Percentiles rank a stretch among this genome's conserved stretches.
phyloP scores from a whole-genome alignment of 2,797 vertebrate species.

The Chaenodraco wilsoni region DNA sequence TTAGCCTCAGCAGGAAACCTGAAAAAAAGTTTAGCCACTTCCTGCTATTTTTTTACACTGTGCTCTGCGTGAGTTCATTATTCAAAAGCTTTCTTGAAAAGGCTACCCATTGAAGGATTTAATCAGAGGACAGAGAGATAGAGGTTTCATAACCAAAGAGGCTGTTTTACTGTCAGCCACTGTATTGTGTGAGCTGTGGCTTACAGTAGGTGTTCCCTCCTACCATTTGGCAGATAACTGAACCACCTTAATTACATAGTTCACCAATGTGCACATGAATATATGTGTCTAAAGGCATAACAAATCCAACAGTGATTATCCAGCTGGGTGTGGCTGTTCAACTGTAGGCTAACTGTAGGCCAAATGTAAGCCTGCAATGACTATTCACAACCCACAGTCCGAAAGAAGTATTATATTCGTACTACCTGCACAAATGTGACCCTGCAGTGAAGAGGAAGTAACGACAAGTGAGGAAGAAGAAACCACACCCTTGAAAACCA shows the following conservation, averaged over 20 bases:
- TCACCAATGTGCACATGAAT: slow-evolving; percentile 34
- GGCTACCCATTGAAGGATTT: slow-evolving; percentile 22
- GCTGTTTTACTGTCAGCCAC: slow-evolving; percentile 33
- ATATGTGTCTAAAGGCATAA: slow-evolving; percentile 43
- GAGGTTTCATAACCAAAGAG: slow-evolving; percentile 27
- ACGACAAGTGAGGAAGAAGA: slow-evolving; percentile 49
- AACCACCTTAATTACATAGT: slow-evolving; percentile 59
- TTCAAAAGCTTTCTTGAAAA: slow-evolving; percentile 33
- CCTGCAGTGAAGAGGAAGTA: slow-evolving; percentile 61
- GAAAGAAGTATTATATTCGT: slow-evolving; percentile 10
- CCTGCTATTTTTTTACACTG: slow-evolving; percentile 57
- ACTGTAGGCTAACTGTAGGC: slow-evolving; percentile 15
- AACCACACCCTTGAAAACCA: slow-evolving; percentile 54
- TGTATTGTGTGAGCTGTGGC: slow-evolving; percentile 41
- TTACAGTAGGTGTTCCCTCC: slow-evolving; percentile 57
- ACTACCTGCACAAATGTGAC: slow-evolving; percentile 40
- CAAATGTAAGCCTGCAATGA: slow-evolving; percentile 45
- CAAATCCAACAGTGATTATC: slow-evolving; percentile 60
- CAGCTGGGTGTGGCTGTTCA: slow-evolving; percentile 61
- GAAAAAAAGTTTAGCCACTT: slow-evolving; percentile 75
- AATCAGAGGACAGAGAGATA: slow-evolving; percentile 31
- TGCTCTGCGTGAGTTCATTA: slow-evolving; percentile 58
- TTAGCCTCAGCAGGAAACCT: slow-evolving; percentile 77
- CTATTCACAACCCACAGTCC: slow-evolving; percentile 30
- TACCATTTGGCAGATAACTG: slow-evolving; percentile 60